Evolutionary conservation across 2,888 invertebrate species (phyloP), one percentile per base, ranked within the genome.

Genomic region (Lithophane socia): DNA sequence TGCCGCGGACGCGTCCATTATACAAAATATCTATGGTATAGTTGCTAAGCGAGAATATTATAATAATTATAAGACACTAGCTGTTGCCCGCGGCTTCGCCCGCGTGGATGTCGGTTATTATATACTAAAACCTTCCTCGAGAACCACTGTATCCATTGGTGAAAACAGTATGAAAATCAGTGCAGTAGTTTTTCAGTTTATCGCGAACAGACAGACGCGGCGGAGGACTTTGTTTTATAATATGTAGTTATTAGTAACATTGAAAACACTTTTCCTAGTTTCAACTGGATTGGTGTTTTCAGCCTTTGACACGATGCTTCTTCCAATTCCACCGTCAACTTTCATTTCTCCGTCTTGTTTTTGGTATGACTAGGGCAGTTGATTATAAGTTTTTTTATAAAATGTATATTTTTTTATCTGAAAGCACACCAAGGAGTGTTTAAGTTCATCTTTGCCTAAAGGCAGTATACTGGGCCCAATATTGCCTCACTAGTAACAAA

Each of bases 41-140:
- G 70, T 75, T 80, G 54, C 66, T 66, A 75, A 47, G 52, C n/a
- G 68, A 66, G 65, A 37, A 63, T 29, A 66, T 61, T 68, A 60
- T 60, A 76, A 29, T 75, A 79, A 47, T 47, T 37, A 58, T 24
- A 12, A 47, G 18, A 12, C 2, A 42, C 29, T 29, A 29, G 29
- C 29, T 29, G 29, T 1, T 29, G 29, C 29, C 29, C 29, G 29
- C 29, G 29, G 29, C 29, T 29, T 29, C 1, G 29, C 29, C 29
- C 1, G 29, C 1, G 29, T 29, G 29, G 29, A 29, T 29, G 29
- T 29, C 29, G 29, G 29, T 29, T 29, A 29, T 29, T 29, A 29
- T 29, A 29, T 29, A 29, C 29, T 29, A 29, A 29, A 0, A 29
- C 1, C 29, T 29, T 29, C 29, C 29, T 29, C 29, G 29, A 29